Conservation (phyloP, 2,113 vertebrate species). For the Xyrauchen texanus region DNA sequence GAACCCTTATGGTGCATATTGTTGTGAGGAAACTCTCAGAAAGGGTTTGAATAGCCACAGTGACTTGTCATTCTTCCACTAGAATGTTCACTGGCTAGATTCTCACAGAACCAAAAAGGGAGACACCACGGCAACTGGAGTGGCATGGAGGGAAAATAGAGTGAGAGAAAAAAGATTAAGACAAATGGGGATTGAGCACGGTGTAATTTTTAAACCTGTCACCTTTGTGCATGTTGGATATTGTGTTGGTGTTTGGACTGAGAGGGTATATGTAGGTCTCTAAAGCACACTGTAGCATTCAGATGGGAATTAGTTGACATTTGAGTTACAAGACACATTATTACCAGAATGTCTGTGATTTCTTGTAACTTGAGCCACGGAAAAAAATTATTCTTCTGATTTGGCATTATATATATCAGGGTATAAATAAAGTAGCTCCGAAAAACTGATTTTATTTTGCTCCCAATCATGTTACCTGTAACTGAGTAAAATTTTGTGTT, state of each 20-base stretch:
- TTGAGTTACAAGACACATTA: too few relatives aligned
- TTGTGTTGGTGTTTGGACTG: background rate
- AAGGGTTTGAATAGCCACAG: conserved; percentile 60
- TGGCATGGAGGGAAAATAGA: conserved; percentile 2
- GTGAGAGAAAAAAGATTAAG: conserved; percentile 10
- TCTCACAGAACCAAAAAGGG: conserved; percentile 24
- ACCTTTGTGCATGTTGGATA: background rate
- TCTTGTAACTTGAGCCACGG: too few relatives aligned
- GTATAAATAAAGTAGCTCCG: too few relatives aligned
- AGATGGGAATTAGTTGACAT: too few relatives aligned
- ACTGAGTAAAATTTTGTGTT: too few relatives aligned
- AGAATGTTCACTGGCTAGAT: conserved; percentile 52
- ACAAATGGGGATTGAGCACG: conserved; percentile 9
- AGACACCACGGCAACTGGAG: conserved; percentile 6
- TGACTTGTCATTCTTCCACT: conserved; percentile 52
- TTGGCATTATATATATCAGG: too few relatives aligned
- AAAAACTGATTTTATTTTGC: too few relatives aligned
- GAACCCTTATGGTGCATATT: background rate
- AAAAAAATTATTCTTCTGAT: too few relatives aligned
- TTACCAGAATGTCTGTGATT: too few relatives aligned
- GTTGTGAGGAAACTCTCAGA: conserved; percentile 13
- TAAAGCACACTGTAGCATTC: too few relatives aligned
- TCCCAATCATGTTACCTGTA: too few relatives aligned
- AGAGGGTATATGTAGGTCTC: too few relatives aligned
- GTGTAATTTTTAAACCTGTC: conserved; percentile 5